Base-by-base conservation (phyloP, 2,888 invertebrate genomes). In the Nemotelus pantherinus region DNA sequence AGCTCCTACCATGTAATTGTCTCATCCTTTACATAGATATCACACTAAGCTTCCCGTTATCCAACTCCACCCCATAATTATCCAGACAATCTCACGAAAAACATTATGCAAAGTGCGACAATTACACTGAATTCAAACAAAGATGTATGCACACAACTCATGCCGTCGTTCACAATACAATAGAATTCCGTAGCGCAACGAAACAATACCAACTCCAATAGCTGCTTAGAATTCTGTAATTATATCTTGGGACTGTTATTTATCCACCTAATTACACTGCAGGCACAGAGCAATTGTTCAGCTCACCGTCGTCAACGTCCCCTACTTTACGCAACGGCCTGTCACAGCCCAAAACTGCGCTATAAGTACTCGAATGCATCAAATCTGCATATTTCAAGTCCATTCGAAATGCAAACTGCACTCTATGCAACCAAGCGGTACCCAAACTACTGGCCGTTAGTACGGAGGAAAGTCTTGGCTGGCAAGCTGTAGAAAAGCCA, bases 151-250 rank as follows among this genome's bases (percentile, higher is more conserved):
- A 25, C 25, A 9, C 53, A 53, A 47, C 41, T 53, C 7, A 10
- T 53, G 10, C 1, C 57, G 2, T 25, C 68, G 25, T 50, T 48
- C n/a, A 47, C 9, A 67, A 48, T 55, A 55, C 70, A 70, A 63
- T 43, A 43, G 43, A 43, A 53, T 55, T 25, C 25, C 25, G n/a
- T 55, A 43, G 70, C 50, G 5, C n/a, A 7, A 10, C 25, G 25
- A 68, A 48, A 67, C 43, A 43, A 43, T 43, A 43, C 10, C 70
- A 70, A 25, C 25, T 25, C 25, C 25, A 25, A 25, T 25, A 25
- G 25, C 50, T 55, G 70, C 53, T 70, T 70, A 70, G 70, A 53
- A 70, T 70, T 70, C 70, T 25, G 70, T 70, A 70, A 70, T 70
- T 55, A 70, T 55, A 45, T 47, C 53, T 53, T 43, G 57, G 3